phyloP scores from a whole-genome alignment of 2,113 vertebrate genomes.

The Mormoops blainvillei region DNA sequence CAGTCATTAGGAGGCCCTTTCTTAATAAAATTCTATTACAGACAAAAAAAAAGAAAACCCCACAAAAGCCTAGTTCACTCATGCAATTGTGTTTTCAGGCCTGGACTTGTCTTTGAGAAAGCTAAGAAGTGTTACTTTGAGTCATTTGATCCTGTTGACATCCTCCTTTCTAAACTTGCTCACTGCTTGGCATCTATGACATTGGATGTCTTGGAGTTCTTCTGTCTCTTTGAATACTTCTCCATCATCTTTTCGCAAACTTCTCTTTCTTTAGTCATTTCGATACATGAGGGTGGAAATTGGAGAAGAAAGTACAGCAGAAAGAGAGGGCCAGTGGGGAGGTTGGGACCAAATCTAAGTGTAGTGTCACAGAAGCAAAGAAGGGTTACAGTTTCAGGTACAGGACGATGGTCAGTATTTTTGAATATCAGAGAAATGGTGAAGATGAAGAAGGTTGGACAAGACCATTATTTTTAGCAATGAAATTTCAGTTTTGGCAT shows the following conservation, averaged over 20 bases:
- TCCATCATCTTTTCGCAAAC: neutral
- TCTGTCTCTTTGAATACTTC: neutral
- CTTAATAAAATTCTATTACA: neutral
- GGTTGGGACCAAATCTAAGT: neutral
- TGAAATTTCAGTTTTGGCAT: neutral
- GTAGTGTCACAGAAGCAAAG: neutral
- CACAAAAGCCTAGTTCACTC: neutral
- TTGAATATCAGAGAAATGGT: neutral
- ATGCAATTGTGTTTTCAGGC: neutral
- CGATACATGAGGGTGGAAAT: neutral
- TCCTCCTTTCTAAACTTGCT: neutral
- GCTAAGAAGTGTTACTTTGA: neutral
- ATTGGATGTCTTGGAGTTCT: neutral
- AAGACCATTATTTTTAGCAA: neutral
- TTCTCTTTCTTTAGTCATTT: neutral
- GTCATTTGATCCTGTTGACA: neutral
- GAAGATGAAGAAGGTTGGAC: neutral
- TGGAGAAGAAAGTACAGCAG: neutral
- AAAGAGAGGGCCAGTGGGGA: neutral
- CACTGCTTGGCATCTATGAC: neutral
- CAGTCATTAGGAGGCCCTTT: neutral
- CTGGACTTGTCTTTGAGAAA: neutral
- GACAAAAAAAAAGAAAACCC: neutral
- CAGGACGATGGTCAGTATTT: neutral
- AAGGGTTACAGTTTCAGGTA: neutral